These are phyloP conservation scores for Syrista parreyssii DNA, from an alignment of 2,888 invertebrate genomes.

Conservation along the genomic window DNA sequence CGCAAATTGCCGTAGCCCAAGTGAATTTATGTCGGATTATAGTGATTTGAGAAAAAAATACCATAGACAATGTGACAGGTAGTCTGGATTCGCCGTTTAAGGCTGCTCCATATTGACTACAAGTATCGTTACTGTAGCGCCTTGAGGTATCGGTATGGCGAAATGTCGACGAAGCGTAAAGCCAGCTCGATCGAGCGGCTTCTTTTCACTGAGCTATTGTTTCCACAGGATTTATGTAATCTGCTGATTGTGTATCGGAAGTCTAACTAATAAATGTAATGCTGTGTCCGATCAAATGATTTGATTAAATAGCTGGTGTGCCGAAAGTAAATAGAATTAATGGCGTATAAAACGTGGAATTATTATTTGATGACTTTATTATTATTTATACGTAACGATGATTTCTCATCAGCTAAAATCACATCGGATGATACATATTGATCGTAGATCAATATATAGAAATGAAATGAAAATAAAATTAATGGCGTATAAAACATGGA, in stretches of 20 bases:
- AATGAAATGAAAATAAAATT: neutral
- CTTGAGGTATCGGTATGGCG: neutral
- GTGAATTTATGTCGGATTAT: neutral
- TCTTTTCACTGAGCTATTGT: neutral
- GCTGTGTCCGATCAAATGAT: neutral
- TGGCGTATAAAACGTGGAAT: neutral
- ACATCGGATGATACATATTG: neutral
- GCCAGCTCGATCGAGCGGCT: neutral
- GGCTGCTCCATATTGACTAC: neutral
- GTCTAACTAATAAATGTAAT: neutral
- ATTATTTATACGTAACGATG: neutral
- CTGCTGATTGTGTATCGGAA: neutral
- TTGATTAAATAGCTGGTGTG: neutral
- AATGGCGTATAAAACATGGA: neutral
- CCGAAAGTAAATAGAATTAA: neutral
- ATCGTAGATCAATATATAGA: too few relatives aligned
- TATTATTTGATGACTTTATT: neutral
- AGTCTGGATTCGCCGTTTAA: neutral
- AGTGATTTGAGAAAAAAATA: neutral
- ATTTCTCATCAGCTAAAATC: neutral
- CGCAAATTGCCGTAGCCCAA: neutral
- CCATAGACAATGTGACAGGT: neutral
- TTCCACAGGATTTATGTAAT: neutral
- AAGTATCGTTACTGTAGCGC: neutral
- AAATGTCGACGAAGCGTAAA: neutral